Conservation (phyloP, 2,113 vertebrate species). For the Puntigrus tetrazona region DNA sequence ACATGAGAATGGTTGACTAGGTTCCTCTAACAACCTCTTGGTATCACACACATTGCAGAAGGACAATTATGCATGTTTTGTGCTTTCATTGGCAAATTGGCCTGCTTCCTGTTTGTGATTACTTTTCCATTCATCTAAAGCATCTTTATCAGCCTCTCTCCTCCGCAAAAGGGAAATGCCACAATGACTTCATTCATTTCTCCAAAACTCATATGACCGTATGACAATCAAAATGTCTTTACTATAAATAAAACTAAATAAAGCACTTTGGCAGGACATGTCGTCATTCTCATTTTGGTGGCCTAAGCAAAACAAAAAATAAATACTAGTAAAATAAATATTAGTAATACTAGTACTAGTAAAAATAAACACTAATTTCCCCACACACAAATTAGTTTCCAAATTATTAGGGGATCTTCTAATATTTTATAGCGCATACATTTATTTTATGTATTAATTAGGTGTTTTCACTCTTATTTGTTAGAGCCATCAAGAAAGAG, state of each 20-base stretch:
- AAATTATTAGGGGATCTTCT: no score
- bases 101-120: neutral
- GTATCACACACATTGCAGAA: neutral
- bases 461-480: neutral
- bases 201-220: slow-evolving; percentile 10
- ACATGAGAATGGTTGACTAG: neutral
- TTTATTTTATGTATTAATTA: no score
- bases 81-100: neutral
- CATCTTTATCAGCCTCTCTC: neutral
- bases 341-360: no score
- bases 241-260: slow-evolving; percentile 2
- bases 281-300: neutral
- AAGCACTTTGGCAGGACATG: neutral
- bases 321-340: no score
- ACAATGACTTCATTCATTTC: slow-evolving; percentile 14
- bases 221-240: neutral
- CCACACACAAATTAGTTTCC: neutral
- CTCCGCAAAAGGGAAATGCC: neutral
- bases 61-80: neutral
- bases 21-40: neutral
- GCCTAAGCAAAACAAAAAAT: neutral
- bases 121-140: slow-evolving; percentile 23
- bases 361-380: neutral
- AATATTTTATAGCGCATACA: no score
- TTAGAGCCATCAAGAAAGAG: neutral